phyloP scores from a whole-genome alignment of 2,797 vertebrate genomes.

The Anolis apletophallus region DNA sequence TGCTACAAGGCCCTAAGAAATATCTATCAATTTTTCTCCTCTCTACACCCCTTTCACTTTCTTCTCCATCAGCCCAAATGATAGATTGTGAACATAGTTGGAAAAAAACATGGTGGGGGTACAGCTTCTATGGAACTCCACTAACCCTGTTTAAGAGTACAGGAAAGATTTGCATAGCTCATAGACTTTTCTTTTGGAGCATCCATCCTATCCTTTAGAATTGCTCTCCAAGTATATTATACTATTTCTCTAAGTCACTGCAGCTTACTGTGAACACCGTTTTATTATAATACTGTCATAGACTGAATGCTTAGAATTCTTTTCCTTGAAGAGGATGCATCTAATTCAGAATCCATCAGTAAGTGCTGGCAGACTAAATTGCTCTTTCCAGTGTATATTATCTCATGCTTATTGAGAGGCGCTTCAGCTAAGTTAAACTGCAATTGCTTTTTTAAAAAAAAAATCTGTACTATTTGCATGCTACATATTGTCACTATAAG shows the following conservation, averaged over 20 bases:
- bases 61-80: too few species aligned
- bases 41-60: too few species aligned
- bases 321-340: not conserved
- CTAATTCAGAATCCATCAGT: constrained; percentile 43
- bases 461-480: constrained; percentile 37
- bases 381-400: constrained; percentile 44
- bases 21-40: too few species aligned
- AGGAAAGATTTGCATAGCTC: not conserved
- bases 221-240: constrained; percentile 3
- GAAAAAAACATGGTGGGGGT: too few species aligned
- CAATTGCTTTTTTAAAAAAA: constrained; percentile 43
- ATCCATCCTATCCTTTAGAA: not conserved
- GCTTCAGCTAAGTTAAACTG: constrained; percentile 37
- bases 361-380: constrained; percentile 42
- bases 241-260: constrained; percentile 25
- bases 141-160: too few species aligned
- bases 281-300: constrained; percentile 40
- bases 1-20: too few species aligned
- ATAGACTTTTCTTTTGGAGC: not conserved
- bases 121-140: too few species aligned
- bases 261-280: constrained; percentile 28
- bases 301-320: constrained; percentile 33
- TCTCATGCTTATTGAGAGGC: constrained; percentile 31
- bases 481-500: constrained; percentile 26
- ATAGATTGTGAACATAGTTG: too few species aligned